Evolutionary conservation across 2,797 vertebrate species (phyloP).

Genomic region (Notamacropus eugenii): DNA sequence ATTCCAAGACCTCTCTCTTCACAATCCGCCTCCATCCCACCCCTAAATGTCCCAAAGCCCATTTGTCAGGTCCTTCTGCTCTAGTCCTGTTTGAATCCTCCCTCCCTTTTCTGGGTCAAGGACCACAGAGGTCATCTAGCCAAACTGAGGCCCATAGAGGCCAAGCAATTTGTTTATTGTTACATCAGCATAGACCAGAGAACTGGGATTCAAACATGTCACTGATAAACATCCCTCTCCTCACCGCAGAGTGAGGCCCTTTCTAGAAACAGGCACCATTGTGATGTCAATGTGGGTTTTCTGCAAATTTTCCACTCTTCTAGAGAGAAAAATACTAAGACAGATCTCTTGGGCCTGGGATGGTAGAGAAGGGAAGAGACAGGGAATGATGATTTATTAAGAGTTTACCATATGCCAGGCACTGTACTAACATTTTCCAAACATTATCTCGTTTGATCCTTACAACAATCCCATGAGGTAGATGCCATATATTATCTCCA

Average conservation of each 20-base stretch:
- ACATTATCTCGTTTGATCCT: not conserved
- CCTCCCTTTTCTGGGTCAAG: not conserved
- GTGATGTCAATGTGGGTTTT: not conserved
- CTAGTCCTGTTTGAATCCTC: not conserved
- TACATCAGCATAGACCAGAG: not conserved
- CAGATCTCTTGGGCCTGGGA: not conserved
- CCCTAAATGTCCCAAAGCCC: no score
- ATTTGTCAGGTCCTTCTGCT: not conserved
- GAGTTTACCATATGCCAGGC: not conserved
- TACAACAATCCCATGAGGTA: not conserved
- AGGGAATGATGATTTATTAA: not conserved
- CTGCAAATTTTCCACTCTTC: not conserved
- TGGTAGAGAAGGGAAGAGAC: not conserved
- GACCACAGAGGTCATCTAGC: not conserved
- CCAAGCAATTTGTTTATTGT: not conserved
- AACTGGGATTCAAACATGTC: not conserved
- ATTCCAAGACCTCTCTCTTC: not conserved
- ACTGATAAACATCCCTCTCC: not conserved
- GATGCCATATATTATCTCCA: not conserved
- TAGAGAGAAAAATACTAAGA: not conserved
- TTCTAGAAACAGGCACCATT: not conserved
- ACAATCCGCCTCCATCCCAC: not conserved
- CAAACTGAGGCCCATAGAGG: not conserved
- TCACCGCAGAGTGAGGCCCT: not conserved
- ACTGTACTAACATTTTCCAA: not conserved